Evolutionary conservation across 2,113 vertebrate species (phyloP), one percentile per base, ranked within the genome.

Genomic region (Colius striatus): DNA sequence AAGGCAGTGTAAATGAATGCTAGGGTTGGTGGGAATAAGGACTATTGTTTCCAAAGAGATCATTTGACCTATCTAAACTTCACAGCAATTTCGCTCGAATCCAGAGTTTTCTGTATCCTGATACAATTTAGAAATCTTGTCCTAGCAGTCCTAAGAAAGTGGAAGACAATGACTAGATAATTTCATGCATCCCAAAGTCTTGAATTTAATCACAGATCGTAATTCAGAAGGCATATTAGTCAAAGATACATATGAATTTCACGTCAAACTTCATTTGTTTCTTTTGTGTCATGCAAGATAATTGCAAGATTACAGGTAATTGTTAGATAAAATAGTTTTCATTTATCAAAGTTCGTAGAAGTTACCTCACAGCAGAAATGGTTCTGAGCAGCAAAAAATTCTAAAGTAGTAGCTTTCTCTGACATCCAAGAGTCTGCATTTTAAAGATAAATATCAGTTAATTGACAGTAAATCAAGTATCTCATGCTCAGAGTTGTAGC

Each of bases 1-100:
- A 88, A 87, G 86, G 60, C n/a, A 26, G 63, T 71, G 84, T 67
- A 93, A 92, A 95, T 80, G 55, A 73, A 54, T 83, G 75, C 53
- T 80, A 43, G 25, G 30, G 11, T 63, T 74, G 68, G 60, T 80
- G 38, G 32, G 63, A 92, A 79, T 82, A 87, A 84, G 48, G 20
- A 25, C 78, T 83, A 16, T 58, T 92, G 34, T 23, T 75, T 66
- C 91, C 75, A 80, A 26, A 77, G 65, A 80, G 16, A 58, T 55
- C 36, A 70, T 70, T 5, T 83, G 51, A 60, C 47, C 51, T 74
- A 58, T 62, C 60, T 74, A 74, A 89, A 89, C 11, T 85, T 80
- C 4, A 4, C 32, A 74, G 84, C 19, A 63, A n/a, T 67, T 72
- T 71, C 11, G 0, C 14, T 81, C 30, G 51, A 83, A 85, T 43